Conservation (phyloP, 2,888 invertebrate genomes). For the Dolichopus griseipennis region DNA sequence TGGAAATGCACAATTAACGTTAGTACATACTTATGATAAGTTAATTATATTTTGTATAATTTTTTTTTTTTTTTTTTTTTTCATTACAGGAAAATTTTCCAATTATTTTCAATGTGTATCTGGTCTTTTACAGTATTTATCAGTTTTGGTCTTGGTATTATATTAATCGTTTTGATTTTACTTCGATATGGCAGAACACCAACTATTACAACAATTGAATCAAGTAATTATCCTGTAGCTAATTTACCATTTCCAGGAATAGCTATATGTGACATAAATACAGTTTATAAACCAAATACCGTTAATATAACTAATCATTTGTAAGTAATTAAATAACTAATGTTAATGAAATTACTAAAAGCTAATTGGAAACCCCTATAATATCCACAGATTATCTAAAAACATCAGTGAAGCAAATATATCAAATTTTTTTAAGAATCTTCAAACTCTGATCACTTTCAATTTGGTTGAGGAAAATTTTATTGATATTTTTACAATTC, state of each 20-base stretch:
- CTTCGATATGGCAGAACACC: slow-evolving; percentile 28
- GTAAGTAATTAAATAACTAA: slow-evolving; percentile 40
- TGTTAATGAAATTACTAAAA: no score
- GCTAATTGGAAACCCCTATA: no score
- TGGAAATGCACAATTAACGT: not conserved
- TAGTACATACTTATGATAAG: not conserved
- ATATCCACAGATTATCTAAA: not conserved
- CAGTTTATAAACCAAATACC: slow-evolving; percentile 48
- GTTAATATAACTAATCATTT: slow-evolving; percentile 43
- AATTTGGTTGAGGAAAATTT: not conserved
- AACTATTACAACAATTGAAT: slow-evolving; percentile 43
- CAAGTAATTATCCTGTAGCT: slow-evolving; percentile 57
- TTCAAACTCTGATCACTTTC: slow-evolving; percentile 14
- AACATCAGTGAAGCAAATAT: not conserved
- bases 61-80: not conserved
- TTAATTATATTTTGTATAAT: not conserved
- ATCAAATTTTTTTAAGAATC: slow-evolving; percentile 14
- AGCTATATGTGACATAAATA: slow-evolving; percentile 54
- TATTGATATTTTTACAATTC: not conserved
- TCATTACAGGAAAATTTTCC: not conserved
- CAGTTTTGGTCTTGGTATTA: slow-evolving; percentile 24
- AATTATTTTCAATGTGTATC: not conserved
- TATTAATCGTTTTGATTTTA: slow-evolving; percentile 27
- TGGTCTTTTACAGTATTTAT: slow-evolving; percentile 22
- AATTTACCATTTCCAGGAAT: slow-evolving; percentile 58